These are phyloP conservation scores for Latheticus oryzae DNA, from an alignment of 2,888 invertebrate species.

Conservation along the genomic window DNA sequence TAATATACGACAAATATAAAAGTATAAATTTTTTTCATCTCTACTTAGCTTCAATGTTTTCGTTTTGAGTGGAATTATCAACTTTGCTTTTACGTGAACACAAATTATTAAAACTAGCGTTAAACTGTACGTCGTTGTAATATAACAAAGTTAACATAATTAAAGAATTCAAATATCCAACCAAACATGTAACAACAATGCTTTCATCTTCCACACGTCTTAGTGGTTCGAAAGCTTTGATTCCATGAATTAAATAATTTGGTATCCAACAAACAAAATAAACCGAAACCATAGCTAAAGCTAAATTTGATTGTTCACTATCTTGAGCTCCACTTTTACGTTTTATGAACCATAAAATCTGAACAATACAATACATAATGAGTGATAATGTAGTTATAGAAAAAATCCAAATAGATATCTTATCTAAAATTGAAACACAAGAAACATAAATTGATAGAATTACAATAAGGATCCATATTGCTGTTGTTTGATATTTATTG, in stretches of 20 bases:
- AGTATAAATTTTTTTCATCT: not conserved
- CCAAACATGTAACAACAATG: conserved; percentile 7
- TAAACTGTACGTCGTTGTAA: conserved; percentile 16
- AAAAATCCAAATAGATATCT: conserved; percentile 15
- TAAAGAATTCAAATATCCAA: conserved; percentile 26
- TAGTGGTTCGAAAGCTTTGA: conserved; percentile 3
- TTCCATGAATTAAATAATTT: conserved; percentile 12
- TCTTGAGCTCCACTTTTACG: not conserved
- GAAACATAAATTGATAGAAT: conserved; percentile 11
- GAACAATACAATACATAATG: conserved; percentile 13
- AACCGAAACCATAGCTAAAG: conserved; percentile 12
- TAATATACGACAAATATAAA: too few species aligned
- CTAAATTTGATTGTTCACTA: conserved; percentile 10
- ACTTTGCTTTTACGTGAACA: conserved; percentile 1
- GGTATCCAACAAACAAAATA: conserved; percentile 23
- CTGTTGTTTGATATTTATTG: conserved; percentile 9
- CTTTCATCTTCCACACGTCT: conserved; percentile 1
- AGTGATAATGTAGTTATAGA: conserved; percentile 6
- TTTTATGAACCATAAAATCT: conserved; percentile 21
- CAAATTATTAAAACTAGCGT: conserved; percentile 11
- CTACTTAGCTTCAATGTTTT: conserved; percentile 13
- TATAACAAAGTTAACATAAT: conserved; percentile 17
- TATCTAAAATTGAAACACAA: conserved; percentile 1
- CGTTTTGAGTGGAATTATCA: not conserved
- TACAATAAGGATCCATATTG: conserved; percentile 7